Evolutionary conservation across 2,888 invertebrate genomes (phyloP).

Genomic region (Melieria picta): DNA sequence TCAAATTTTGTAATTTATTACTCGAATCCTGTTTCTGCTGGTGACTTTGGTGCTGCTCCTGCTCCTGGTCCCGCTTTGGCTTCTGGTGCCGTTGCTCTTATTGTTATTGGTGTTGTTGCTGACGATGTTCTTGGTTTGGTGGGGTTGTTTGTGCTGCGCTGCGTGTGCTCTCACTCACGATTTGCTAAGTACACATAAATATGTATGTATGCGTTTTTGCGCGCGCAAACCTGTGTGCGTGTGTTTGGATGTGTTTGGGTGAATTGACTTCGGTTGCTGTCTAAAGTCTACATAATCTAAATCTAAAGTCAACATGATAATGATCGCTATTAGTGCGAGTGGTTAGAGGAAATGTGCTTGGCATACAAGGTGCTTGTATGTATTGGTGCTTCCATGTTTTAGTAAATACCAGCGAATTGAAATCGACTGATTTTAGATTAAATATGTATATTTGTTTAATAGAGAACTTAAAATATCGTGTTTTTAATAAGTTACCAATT

Average conservation of each 20-base stretch:
- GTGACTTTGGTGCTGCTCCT: conserved; percentile 51
- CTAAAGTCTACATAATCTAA: conserved; percentile 49
- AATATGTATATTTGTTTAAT: no score
- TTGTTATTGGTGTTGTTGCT: no score
- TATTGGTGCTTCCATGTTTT: background rate
- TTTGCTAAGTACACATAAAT: background rate
- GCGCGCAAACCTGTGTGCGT: background rate
- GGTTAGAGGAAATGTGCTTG: background rate
- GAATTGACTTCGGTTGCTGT: conserved; percentile 44
- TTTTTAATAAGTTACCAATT: no score
- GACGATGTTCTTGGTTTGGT: no score
- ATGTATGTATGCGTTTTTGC: background rate
- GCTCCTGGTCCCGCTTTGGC: no score
- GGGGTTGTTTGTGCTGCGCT: no score
- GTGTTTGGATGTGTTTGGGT: background rate
- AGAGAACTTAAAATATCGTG: no score
- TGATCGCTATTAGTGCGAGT: conserved; percentile 44
- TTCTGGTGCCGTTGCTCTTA: no score
- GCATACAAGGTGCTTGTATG: background rate
- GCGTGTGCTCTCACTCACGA: no score
- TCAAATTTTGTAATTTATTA: conserved; percentile 66
- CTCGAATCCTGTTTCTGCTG: conserved; percentile 65
- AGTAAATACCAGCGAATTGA: no score
- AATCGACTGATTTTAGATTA: no score
- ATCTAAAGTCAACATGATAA: conserved; percentile 54